Conservation (phyloP, 2,888 invertebrate species). For the Caenorhabditis doughertyi region DNA sequence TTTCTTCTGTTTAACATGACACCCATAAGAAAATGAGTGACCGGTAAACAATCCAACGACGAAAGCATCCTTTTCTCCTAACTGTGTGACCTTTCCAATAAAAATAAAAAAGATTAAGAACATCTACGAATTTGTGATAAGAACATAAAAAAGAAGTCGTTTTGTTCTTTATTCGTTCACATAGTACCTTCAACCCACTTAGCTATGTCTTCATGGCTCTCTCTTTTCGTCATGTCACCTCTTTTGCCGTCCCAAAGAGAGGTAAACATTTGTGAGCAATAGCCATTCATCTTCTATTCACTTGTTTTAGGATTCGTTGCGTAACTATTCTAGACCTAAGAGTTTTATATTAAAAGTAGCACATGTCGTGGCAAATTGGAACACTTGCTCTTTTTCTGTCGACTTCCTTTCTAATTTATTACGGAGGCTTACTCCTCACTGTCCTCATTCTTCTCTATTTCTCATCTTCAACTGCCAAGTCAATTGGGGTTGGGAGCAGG, state of each 20-base stretch:
- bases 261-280: slow-evolving; percentile 42
- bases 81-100: slow-evolving; percentile 50
- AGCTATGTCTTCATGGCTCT: slow-evolving; percentile 2
- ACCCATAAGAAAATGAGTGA: slow-evolving; percentile 40
- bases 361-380: slow-evolving; percentile 57
- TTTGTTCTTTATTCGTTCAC: background rate
- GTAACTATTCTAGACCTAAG: slow-evolving; percentile 21
- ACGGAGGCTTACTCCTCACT: background rate
- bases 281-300: slow-evolving; percentile 52
- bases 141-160: background rate
- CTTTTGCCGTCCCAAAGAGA: slow-evolving; percentile 29
- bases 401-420: slow-evolving; percentile 29
- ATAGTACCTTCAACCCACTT: background rate
- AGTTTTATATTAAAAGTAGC: slow-evolving; percentile 43
- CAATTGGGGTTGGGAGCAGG: slow-evolving; percentile 50
- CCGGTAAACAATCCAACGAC: background rate
- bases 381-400: slow-evolving; percentile 42
- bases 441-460: background rate
- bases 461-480: slow-evolving; percentile 11
- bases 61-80: background rate
- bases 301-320: slow-evolving; percentile 54
- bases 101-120: slow-evolving; percentile 14
- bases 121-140: slow-evolving; percentile 10
- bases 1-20: slow-evolving; percentile 5
- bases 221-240: slow-evolving; percentile 33